Evolutionary conservation across 2,888 invertebrate species (phyloP).

Genomic region (Volucella zonaria): DNA sequence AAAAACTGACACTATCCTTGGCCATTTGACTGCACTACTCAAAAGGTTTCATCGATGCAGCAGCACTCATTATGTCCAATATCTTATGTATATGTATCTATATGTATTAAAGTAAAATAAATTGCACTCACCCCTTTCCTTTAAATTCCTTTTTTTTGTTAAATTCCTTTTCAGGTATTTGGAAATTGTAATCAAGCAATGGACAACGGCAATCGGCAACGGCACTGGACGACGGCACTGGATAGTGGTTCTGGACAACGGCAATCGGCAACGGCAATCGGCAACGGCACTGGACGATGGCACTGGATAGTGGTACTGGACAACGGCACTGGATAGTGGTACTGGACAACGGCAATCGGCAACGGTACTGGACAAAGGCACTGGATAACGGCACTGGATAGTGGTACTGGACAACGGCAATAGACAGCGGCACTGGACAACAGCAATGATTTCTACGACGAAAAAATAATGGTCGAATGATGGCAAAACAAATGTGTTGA

Average conservation of each 20-base stretch:
- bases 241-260: neutral
- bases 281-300: neutral
- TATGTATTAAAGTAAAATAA: neutral
- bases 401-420: no score
- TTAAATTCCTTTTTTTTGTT: neutral
- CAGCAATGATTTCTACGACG: no score
- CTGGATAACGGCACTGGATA: no score
- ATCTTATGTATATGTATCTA: neutral
- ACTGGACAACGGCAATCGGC: no score
- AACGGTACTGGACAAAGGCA: no score
- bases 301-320: no score
- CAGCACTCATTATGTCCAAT: neutral
- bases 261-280: constrained; percentile 2
- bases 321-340: neutral
- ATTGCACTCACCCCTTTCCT: constrained; percentile 4
- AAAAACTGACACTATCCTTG: neutral
- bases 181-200: neutral
- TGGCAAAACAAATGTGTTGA: no score
- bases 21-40: constrained; percentile 1
- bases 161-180: constrained; percentile 1
- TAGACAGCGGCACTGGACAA: no score
- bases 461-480: no score
- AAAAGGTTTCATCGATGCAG: neutral
- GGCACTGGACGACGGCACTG: constrained; percentile 1
- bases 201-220: constrained; percentile 1